Conservation (phyloP, 2,797 vertebrate species). For the Enteromius mattozi region DNA sequence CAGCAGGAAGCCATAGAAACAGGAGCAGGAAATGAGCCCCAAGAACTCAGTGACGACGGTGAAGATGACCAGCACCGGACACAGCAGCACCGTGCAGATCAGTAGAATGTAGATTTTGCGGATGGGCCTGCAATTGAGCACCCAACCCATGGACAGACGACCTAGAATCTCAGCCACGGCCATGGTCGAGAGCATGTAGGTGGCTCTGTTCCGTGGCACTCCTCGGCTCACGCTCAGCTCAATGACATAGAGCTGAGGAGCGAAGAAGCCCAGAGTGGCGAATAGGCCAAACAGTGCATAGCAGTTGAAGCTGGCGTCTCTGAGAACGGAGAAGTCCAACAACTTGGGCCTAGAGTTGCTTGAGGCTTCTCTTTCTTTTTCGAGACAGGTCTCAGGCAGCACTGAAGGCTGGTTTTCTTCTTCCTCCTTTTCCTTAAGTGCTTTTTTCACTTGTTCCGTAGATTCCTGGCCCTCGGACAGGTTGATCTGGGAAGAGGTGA, state of each 20-base stretch:
- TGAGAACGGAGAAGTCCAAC: slow-evolving; percentile 90
- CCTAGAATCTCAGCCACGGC: slow-evolving; percentile 90
- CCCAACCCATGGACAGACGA: slow-evolving; percentile 84
- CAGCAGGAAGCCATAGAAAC: slow-evolving; percentile 89
- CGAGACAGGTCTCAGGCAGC: slow-evolving; percentile 49
- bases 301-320: slow-evolving; percentile 87
- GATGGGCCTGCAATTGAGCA: slow-evolving; percentile 79
- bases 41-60: slow-evolving; percentile 86
- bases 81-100: slow-evolving; percentile 80
- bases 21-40: slow-evolving; percentile 87
- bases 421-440: slow-evolving; percentile 48
- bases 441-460: slow-evolving; percentile 1
- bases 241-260: slow-evolving; percentile 91
- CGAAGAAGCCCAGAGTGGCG: slow-evolving; percentile 94
- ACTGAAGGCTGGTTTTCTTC: slow-evolving; percentile 65
- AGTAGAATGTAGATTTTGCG: slow-evolving; percentile 90
- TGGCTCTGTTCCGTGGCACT: slow-evolving; percentile 80
- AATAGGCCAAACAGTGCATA: slow-evolving; percentile 95
- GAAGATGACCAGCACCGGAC: slow-evolving; percentile 85
- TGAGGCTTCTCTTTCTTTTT: slow-evolving; percentile 13
- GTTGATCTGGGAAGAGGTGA: slow-evolving; percentile 82
- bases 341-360: slow-evolving; percentile 64
- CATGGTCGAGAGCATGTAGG: slow-evolving; percentile 89
- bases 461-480: slow-evolving; percentile 57
- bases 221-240: slow-evolving; percentile 88